Evolutionary conservation across 2,113 vertebrate species (phyloP), one percentile per base, ranked within the genome.

Genomic region (Connochaetes taurinus): DNA sequence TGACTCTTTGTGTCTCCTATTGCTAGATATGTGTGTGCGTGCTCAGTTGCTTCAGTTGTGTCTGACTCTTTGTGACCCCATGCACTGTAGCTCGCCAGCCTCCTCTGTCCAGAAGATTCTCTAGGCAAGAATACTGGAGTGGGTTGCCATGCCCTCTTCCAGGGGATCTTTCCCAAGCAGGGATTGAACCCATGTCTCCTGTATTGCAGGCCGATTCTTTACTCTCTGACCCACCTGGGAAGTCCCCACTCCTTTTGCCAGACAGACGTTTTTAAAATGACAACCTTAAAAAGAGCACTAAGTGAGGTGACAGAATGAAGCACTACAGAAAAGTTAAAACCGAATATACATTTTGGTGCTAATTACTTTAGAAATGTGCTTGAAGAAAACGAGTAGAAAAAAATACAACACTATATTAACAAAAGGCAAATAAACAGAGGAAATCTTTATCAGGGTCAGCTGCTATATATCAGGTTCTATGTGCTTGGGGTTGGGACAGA

Each of bases 361-460:
- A 92, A 55, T 74, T 29, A 36, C 45, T 88, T 87, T 87, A 71
- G 53, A 97, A 97, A 91, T 93, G 50, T 8, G 10, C 7, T 71
- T 45, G 9, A 14, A 13, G 8, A 5, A 81, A 83, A 92, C 19
- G 6, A 53, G 29, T 82, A 0, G 33, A 36, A 40, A 95, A 94
- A 95, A 91, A 55, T 29, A 88, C 7, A 84, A 43, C 8, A 67
- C 21, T 78, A 16, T 13, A 60, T 62, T 83, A 92, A n/a, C 45
- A 95, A 60, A 82, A 64, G 2, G n/a, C 17, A 86, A 52, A 97
- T 50, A 83, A 64, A 80, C n/a, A 93, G 21, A 86, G 12, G 57
- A 88, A 81, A 86, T 52, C 36, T 74, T 91, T 36, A 84, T 64
- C 52, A 87, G 21, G 60, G n/a, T 21, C 33, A 31, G 16, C 45